Evolutionary conservation across 2,888 invertebrate species (phyloP).

Genomic region (Yponomeuta malinellus): DNA sequence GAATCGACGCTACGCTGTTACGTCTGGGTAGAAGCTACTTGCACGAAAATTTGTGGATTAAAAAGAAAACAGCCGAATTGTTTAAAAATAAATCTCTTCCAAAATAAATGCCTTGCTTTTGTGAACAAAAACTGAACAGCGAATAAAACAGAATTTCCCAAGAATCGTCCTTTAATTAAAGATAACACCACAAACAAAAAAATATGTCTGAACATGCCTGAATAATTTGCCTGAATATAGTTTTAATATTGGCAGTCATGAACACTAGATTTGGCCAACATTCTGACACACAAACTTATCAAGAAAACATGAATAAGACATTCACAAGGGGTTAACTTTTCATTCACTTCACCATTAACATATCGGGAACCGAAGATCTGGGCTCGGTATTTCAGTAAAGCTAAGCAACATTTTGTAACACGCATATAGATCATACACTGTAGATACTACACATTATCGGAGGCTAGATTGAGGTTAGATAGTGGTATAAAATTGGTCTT

Average conservation of each 20-base stretch:
- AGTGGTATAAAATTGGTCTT: slow-evolving; percentile 16
- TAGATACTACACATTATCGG: background rate
- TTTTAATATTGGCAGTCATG: slow-evolving; percentile 47
- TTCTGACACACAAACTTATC: background rate
- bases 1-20: background rate
- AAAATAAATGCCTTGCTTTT: slow-evolving; percentile 62
- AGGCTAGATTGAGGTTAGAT: background rate
- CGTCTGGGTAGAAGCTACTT: slow-evolving; percentile 42
- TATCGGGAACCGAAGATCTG: too few species aligned
- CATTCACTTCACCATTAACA: background rate
- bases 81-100: slow-evolving; percentile 50
- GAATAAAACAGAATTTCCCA: slow-evolving; percentile 39
- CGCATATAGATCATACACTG: background rate
- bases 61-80: slow-evolving; percentile 12
- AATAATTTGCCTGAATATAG: slow-evolving; percentile 24
- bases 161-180: slow-evolving; percentile 65
- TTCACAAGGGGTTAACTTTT: background rate
- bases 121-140: slow-evolving; percentile 39
- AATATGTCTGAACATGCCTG: slow-evolving; percentile 29
- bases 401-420: background rate
- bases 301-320: background rate
- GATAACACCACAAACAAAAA: slow-evolving; percentile 63
- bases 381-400: background rate
- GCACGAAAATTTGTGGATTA: slow-evolving; percentile 54
- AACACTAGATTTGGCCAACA: slow-evolving; percentile 19